Evolutionary conservation across 2,888 invertebrate species (phyloP).

Genomic region (Cantharis rustica): DNA sequence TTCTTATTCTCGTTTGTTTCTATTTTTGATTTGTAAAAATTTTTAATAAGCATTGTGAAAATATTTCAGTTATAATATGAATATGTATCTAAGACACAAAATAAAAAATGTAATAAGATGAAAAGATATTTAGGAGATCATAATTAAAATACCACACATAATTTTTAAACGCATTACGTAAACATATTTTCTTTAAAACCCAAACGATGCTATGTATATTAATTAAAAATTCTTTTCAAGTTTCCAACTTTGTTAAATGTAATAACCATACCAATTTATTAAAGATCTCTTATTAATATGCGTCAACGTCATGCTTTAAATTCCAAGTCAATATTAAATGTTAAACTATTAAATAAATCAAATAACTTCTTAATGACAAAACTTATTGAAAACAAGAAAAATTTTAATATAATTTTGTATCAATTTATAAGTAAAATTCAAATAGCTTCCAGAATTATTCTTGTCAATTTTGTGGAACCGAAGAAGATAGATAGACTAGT

Average conservation of each 20-base stretch:
- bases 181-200: background rate
- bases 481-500: no score
- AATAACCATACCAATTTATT: constrained; percentile 16
- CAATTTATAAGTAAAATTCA: background rate
- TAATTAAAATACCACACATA: background rate
- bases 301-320: constrained; percentile 16
- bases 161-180: background rate
- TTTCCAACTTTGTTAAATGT: constrained; percentile 3
- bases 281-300: constrained; percentile 11
- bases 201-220: background rate
- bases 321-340: constrained; percentile 20
- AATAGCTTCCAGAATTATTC: background rate
- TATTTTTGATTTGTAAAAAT: no score
- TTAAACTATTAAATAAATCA: constrained; percentile 10
- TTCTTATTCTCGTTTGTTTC: no score
- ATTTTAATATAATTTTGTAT: background rate
- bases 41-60: background rate
- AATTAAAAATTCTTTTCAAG: constrained; percentile 3
- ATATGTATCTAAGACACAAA: background rate
- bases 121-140: background rate
- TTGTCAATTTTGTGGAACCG: background rate
- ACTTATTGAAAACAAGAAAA: constrained; percentile 7
- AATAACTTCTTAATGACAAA: constrained; percentile 16
- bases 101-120: background rate
- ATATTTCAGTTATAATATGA: background rate